Evolutionary conservation across 2,888 invertebrate species (phyloP).

Genomic region (Chesias legatella): DNA sequence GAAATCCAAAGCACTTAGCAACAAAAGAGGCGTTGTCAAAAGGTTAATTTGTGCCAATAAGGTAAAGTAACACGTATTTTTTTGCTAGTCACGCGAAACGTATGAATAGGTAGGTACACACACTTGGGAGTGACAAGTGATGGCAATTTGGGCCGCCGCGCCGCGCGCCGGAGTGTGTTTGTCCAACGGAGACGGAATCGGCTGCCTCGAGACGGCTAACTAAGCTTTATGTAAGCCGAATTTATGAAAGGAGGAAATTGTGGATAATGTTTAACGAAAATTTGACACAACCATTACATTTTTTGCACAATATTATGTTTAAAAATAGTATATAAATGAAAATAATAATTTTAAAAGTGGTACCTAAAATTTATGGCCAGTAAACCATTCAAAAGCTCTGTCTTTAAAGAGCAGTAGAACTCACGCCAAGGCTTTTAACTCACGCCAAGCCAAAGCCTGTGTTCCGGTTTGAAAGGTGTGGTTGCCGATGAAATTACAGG

Average conservation of each 20-base stretch:
- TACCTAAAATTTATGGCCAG: neutral
- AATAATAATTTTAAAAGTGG: no score
- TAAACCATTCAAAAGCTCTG: constrained; percentile 6
- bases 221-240: constrained; percentile 10
- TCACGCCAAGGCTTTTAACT: no score
- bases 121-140: constrained; percentile 50
- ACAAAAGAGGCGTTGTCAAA: constrained; percentile 21
- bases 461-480: no score
- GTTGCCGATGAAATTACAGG: no score
- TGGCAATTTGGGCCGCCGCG: constrained; percentile 55
- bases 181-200: constrained; percentile 36
- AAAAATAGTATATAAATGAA: no score
- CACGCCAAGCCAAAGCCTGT: no score
- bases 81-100: constrained; percentile 52
- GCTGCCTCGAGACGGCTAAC: constrained; percentile 17
- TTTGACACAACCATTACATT: no score
- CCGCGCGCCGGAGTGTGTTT: constrained; percentile 56
- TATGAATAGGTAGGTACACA: constrained; percentile 36
- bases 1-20: constrained; percentile 18
- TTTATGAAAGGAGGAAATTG: constrained; percentile 1
- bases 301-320: no score
- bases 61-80: constrained; percentile 45
- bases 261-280: no score
- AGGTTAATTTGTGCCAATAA: constrained; percentile 47
- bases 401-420: no score